phyloP scores from a whole-genome alignment of 2,888 invertebrate species.

The Caenorhabditis doughertyi region DNA sequence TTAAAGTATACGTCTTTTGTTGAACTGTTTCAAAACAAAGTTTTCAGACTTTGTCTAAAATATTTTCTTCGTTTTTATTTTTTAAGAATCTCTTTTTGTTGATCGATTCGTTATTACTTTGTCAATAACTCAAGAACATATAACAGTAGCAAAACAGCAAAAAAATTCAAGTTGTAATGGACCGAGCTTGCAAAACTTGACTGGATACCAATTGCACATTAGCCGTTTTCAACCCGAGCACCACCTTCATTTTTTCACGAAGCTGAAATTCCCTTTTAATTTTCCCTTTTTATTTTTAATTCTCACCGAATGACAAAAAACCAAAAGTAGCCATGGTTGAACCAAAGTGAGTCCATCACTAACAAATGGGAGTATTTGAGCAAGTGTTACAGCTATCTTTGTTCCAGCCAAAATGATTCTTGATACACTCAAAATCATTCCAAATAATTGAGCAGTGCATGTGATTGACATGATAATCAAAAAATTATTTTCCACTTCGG shows the following conservation, averaged over 20 bases:
- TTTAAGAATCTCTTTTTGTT: too few relatives aligned
- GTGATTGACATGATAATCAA: slow-evolving; percentile 21
- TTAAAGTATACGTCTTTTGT: too few relatives aligned
- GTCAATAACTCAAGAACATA: too few relatives aligned
- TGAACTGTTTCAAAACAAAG: too few relatives aligned
- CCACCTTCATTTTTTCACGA: background rate
- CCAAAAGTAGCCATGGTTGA: slow-evolving; percentile 19
- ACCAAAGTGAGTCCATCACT: slow-evolving; percentile 33
- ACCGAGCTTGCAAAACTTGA: background rate
- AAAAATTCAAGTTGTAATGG: background rate
- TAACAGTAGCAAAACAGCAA: too few relatives aligned
- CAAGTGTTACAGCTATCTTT: background rate
- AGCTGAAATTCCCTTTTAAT: slow-evolving; percentile 9
- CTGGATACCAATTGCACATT: background rate
- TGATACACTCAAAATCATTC: slow-evolving; percentile 5
- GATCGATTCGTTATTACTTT: too few relatives aligned
- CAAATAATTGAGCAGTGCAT: slow-evolving; percentile 5
- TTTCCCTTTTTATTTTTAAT: background rate
- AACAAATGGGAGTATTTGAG: slow-evolving; percentile 17
- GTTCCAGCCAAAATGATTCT: background rate
- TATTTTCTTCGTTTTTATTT: too few relatives aligned
- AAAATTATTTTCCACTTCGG: slow-evolving; percentile 2
- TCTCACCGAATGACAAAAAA: slow-evolving; percentile 23
- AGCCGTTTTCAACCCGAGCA: background rate
- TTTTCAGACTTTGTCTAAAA: too few relatives aligned